Evolutionary conservation across 2,888 invertebrate genomes (phyloP), one percentile per base, ranked within the genome.

Genomic region (Drosophila fulvimacula): DNA sequence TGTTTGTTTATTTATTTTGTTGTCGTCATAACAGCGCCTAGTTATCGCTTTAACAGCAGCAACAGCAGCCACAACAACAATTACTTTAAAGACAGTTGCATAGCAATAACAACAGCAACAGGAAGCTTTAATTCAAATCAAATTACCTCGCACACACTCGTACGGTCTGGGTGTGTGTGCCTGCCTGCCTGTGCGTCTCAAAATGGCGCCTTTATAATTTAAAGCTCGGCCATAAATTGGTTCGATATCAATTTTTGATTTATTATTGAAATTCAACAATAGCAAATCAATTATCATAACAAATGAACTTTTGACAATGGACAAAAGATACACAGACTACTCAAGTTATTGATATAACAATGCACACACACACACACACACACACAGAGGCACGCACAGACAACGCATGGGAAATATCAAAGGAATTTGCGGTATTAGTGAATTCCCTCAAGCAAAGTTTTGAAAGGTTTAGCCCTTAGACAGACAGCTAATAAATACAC

Each of bases 1-100:
- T 81, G 63, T 73, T 77, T 58, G 49, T 34, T 56, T 56, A 42
- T 67, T 78, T 57, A 62, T 73, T 61, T 67, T 63, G 61, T 68
- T 71, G 84, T 89, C 83, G 82, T 75, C 89, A 83, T 87, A 89
- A 89, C 83, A 89, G 71, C 84, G 69, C 68, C 70, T 69, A 73
- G 78, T 77, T 87, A 81, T 81, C 81, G 67, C 65, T 69, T 87
- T 71, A 83, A 73, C 72, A 73, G 51, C 65, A 51, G 53, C 58
- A 59, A 1, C 63, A 65, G 30, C 39, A 32, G 21, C 57, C 44
- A 36, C 15, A 55, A 56, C 75, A 70, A 66, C 44, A 69, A 74
- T 60, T 66, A 49, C 72, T 67, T 55, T 36, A 70, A 63, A 69
- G 63, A 49, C 72, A 62, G 48, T 51, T 51, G 51, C 51, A 51